Conservation (phyloP, 2,888 invertebrate genomes). For the Monoplex corrugatus region DNA sequence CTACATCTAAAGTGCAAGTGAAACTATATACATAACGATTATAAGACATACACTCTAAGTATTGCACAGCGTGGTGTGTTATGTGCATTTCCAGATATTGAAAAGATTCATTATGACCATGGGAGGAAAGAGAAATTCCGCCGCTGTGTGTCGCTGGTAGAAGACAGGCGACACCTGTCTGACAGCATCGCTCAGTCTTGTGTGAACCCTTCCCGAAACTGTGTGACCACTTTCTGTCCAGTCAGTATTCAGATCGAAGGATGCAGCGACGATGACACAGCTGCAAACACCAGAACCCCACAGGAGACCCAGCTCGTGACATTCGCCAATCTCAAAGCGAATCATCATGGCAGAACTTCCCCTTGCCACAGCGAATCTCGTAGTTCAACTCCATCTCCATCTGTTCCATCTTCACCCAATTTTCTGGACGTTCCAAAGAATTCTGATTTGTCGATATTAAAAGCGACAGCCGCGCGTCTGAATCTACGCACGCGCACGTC, state of each 20-base stretch:
- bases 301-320: no score
- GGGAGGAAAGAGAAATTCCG: slow-evolving; percentile 27
- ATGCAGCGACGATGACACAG: slow-evolving; percentile 29
- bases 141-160: neutral
- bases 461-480: slow-evolving; percentile 52
- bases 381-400: no score
- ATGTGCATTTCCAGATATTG: neutral
- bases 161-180: neutral
- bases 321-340: no score
- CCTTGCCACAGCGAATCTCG: no score
- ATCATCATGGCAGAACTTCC: no score
- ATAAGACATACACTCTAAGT: no score
- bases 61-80: neutral
- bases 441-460: slow-evolving; percentile 49
- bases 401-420: neutral
- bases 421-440: slow-evolving; percentile 36
- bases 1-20: no score
- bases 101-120: neutral
- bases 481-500: slow-evolving; percentile 51
- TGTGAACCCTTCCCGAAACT: neutral
- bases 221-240: slow-evolving; percentile 22
- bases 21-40: neutral
- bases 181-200: neutral
- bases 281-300: neutral
- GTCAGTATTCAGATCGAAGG: slow-evolving; percentile 41